phyloP scores from a whole-genome alignment of 2,888 invertebrate species.

The Nymphalis c-album region DNA sequence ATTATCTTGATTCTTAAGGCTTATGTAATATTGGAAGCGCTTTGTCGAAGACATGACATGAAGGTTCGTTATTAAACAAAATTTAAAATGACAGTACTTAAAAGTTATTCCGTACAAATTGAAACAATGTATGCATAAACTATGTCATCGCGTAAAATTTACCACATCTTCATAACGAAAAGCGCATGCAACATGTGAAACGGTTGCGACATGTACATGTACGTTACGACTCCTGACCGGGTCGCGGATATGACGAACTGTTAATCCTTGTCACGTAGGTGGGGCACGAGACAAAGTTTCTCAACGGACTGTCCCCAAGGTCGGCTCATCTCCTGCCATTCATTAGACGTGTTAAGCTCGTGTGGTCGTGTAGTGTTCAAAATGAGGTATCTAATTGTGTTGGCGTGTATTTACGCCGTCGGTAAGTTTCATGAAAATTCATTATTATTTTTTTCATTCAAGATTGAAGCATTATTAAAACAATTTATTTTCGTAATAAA shows the following conservation, averaged over 20 bases:
- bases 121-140: not conserved
- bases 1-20: too few relatives aligned
- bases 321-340: constrained; percentile 54
- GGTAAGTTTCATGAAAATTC: constrained; percentile 54
- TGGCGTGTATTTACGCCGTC: constrained; percentile 64
- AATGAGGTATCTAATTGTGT: constrained; percentile 63
- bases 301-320: constrained; percentile 71
- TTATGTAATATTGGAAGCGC: too few relatives aligned
- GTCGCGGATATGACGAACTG: constrained; percentile 33
- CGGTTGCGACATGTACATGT: constrained; percentile 7
- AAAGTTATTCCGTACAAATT: too few relatives aligned
- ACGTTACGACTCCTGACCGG: constrained; percentile 14
- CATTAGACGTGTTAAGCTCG: constrained; percentile 60
- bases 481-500: too few relatives aligned
- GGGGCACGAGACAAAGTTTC: constrained; percentile 61
- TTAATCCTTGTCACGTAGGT: constrained; percentile 51
- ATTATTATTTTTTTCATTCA: not conserved
- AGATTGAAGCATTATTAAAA: too few relatives aligned
- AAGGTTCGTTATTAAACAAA: too few relatives aligned
- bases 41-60: too few relatives aligned
- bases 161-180: constrained; percentile 1
- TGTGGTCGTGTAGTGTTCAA: constrained; percentile 55
- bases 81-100: too few relatives aligned
- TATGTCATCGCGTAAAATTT: not conserved
- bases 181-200: not conserved